Evolutionary conservation across 2,888 invertebrate species (phyloP).

Genomic region (Nemurella pictetii): DNA sequence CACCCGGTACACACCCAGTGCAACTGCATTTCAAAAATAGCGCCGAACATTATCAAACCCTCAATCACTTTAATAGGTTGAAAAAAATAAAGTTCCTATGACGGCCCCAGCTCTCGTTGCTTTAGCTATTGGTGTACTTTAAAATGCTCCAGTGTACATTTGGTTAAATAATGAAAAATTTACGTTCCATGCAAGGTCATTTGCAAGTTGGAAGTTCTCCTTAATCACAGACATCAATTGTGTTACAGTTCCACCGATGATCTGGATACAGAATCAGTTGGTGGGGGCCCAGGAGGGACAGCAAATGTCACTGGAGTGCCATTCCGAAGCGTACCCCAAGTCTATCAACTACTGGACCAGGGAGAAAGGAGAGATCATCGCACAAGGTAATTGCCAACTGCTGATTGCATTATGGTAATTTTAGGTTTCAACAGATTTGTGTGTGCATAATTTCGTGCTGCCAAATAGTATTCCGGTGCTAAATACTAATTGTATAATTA

Average conservation of each 20-base stretch:
- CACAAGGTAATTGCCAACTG: slow-evolving; percentile 52
- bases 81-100: too few relatives aligned
- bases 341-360: slow-evolving; percentile 63
- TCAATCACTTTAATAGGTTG: too few relatives aligned
- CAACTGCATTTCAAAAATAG: too few relatives aligned
- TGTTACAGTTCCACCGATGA: slow-evolving; percentile 59
- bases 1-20: too few relatives aligned
- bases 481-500: neutral
- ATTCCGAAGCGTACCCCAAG: slow-evolving; percentile 61
- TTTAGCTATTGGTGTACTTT: too few relatives aligned
- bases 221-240: neutral
- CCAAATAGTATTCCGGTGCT: neutral
- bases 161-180: too few relatives aligned
- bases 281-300: slow-evolving; percentile 58
- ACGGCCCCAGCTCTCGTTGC: too few relatives aligned
- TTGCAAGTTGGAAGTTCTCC: neutral
- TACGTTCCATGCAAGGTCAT: too few relatives aligned
- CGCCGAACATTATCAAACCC: too few relatives aligned
- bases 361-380: slow-evolving; percentile 57
- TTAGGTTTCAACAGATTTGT: neutral
- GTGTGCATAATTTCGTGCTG: neutral
- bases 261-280: slow-evolving; percentile 60
- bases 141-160: too few relatives aligned
- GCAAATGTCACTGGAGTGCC: slow-evolving; percentile 58
- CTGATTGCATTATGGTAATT: neutral